phyloP scores from a whole-genome alignment of 2,797 vertebrate species.

The Fratercula arctica region DNA sequence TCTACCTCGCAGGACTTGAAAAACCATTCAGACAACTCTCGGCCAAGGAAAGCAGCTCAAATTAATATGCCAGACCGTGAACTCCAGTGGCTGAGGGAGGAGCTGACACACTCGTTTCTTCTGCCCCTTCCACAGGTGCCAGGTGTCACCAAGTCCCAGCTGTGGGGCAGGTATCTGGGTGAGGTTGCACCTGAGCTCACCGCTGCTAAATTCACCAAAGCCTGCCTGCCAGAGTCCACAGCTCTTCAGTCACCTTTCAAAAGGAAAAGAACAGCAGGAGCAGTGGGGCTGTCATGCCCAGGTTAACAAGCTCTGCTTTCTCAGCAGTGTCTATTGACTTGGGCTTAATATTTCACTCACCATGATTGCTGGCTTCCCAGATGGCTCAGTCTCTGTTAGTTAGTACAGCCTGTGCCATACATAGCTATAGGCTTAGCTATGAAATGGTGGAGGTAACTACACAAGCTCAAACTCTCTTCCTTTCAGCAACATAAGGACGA shows the following conservation, averaged over 20 bases:
- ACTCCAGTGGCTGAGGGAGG: neutral
- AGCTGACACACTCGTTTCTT: neutral
- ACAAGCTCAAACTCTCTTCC: neutral
- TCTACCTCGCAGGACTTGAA: constrained; percentile 33
- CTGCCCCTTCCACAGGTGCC: neutral
- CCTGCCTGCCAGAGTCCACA: neutral
- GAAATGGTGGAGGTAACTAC: neutral
- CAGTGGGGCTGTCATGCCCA: constrained; percentile 20
- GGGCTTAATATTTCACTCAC: constrained; percentile 62
- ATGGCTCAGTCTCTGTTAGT: neutral
- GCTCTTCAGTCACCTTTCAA: constrained; percentile 11
- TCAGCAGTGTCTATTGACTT: constrained; percentile 29
- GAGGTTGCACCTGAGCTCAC: neutral
- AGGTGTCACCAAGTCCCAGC: neutral
- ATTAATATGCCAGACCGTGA: constrained; percentile 31
- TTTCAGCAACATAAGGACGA: neutral
- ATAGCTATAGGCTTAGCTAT: neutral
- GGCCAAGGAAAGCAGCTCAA: constrained; percentile 9
- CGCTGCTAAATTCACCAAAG: neutral
- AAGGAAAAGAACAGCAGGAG: neutral
- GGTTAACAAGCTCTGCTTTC: constrained; percentile 53
- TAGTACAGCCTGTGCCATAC: neutral
- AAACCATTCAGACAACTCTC: constrained; percentile 20
- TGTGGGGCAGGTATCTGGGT: neutral
- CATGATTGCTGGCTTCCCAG: neutral